A percentile compares a stretch with the other conserved stretches of the same genome.
Conservation (phyloP, 1,140 invertebrate genomes). For the Drosophila yakuba region DNA sequence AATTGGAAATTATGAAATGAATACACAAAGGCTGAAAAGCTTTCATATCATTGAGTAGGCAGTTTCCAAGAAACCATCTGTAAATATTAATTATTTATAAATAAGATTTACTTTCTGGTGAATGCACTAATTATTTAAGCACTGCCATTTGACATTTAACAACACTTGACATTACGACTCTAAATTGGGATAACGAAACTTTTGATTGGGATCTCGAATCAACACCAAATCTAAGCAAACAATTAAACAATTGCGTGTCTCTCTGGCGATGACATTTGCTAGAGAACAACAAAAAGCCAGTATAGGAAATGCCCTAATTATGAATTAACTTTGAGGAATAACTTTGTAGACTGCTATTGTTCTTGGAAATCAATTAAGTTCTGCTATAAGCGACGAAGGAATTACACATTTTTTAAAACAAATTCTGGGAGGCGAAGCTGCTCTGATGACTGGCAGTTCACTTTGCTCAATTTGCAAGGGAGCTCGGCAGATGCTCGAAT, state of each 20-base stretch:
- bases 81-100: neutral
- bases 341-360: constrained; percentile 23
- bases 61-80: neutral
- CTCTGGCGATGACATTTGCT: constrained; percentile 1
- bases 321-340: constrained; percentile 16
- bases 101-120: neutral
- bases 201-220: constrained; percentile 8
- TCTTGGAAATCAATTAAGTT: constrained; percentile 33
- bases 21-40: neutral
- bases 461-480: constrained; percentile 5
- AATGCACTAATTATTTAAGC: constrained; percentile 4
- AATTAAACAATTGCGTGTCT: constrained; percentile 16
- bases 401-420: constrained; percentile 14
- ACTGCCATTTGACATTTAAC: neutral
- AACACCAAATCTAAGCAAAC: constrained; percentile 14
- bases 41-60: neutral
- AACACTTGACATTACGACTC: constrained; percentile 8
- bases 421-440: neutral
- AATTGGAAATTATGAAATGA: constrained; percentile 7
- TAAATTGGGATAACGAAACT: neutral
- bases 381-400: constrained; percentile 5
- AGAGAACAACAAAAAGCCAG: constrained; percentile 13
- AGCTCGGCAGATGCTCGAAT: neutral
- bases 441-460: constrained; percentile 8
- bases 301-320: constrained; percentile 14